Evolutionary conservation across 2,113 vertebrate species (phyloP).

Genomic region (Gasterosteus nipponicus): DNA sequence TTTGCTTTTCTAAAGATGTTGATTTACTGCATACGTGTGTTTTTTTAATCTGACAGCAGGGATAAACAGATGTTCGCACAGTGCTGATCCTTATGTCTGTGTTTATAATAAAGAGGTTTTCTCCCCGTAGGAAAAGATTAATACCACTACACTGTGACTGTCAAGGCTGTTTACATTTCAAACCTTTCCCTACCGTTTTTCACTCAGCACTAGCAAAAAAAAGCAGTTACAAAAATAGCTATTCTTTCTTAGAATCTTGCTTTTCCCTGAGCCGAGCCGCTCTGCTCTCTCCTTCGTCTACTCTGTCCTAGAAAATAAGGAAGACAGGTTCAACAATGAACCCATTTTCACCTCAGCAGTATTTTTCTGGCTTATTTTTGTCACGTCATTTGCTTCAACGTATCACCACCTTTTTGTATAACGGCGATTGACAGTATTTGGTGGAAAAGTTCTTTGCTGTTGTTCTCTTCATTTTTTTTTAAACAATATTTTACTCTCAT

Average conservation of each 20-base stretch:
- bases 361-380: slow-evolving; percentile 26
- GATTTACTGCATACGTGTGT: slow-evolving; percentile 13
- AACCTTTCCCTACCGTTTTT: slow-evolving; percentile 70
- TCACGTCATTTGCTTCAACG: slow-evolving; percentile 10
- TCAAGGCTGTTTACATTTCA: slow-evolving; percentile 78
- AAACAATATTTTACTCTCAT: not conserved
- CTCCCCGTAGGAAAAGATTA: slow-evolving; percentile 80
- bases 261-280: slow-evolving; percentile 35
- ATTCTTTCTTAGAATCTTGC: slow-evolving; percentile 10
- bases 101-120: slow-evolving; percentile 78
- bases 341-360: slow-evolving; percentile 55
- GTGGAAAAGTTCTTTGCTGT: not conserved
- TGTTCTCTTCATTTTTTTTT: slow-evolving; percentile 1
- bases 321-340: slow-evolving; percentile 66
- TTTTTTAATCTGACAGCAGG: slow-evolving; percentile 56
- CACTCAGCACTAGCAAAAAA: slow-evolving; percentile 54
- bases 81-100: slow-evolving; percentile 56
- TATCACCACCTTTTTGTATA: not conserved
- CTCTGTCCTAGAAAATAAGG: slow-evolving; percentile 34
- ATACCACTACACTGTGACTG: slow-evolving; percentile 74
- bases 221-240: slow-evolving; percentile 69
- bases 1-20: slow-evolving; percentile 32
- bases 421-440: not conserved
- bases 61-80: slow-evolving; percentile 55
- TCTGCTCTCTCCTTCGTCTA: slow-evolving; percentile 35